Percentiles rank a stretch among this genome's conserved stretches.
phyloP scores from a whole-genome alignment of 2,888 invertebrate genomes.

The Anarsia innoxiella region DNA sequence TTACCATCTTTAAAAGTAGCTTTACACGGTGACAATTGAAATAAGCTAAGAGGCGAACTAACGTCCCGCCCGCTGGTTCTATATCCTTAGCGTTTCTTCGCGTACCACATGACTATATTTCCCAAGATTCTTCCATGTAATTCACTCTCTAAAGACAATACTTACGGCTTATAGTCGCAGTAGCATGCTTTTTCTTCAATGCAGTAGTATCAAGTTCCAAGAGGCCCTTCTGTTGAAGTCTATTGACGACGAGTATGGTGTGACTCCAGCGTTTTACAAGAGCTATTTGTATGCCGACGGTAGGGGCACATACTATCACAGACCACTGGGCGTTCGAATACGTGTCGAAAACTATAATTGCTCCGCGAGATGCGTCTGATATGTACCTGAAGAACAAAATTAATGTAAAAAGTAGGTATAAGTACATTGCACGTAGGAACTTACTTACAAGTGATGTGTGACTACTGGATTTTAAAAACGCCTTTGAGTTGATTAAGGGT shows the following conservation, averaged over 20 bases:
- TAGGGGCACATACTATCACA: constrained; percentile 72
- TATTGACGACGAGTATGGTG: constrained; percentile 77
- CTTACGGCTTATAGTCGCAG: too few species aligned
- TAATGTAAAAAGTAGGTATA: neutral
- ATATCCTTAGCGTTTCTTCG: too few species aligned
- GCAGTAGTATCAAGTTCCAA: constrained; percentile 79
- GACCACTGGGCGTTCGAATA: constrained; percentile 77
- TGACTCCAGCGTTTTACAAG: constrained; percentile 76
- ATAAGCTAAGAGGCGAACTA: too few species aligned
- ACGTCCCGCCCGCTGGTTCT: too few species aligned
- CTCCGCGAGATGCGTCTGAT: constrained; percentile 81
- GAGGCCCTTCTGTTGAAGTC: constrained; percentile 76
- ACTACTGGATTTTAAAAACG: too few species aligned
- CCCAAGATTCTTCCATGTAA: too few species aligned
- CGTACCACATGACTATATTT: too few species aligned
- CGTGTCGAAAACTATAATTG: constrained; percentile 80
- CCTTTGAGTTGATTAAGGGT: too few species aligned
- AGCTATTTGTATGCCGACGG: constrained; percentile 80
- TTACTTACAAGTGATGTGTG: too few species aligned
- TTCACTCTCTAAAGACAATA: too few species aligned
- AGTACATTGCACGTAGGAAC: neutral
- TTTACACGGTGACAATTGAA: too few species aligned
- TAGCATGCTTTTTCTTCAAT: constrained; percentile 75
- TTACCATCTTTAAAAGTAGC: too few species aligned
- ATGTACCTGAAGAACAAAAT: constrained; percentile 58